Evolutionary conservation across 2,888 invertebrate genomes (phyloP).

Genomic region (Tigriopus californicus): DNA sequence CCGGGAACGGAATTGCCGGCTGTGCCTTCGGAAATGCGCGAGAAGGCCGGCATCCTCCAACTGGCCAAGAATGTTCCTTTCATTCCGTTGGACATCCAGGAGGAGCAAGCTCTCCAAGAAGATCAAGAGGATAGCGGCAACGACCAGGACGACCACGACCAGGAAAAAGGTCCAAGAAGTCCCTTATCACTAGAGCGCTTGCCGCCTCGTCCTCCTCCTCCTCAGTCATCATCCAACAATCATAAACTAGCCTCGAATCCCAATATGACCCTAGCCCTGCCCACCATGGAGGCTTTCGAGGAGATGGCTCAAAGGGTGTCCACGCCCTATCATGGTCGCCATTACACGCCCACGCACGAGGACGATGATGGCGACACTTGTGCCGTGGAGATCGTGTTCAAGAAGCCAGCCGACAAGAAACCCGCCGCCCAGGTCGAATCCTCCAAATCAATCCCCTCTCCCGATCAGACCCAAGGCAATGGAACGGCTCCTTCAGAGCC

Average conservation of each 20-base stretch:
- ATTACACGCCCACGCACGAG: neutral
- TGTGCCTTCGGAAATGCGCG: neutral
- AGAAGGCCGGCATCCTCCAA: slow-evolving; percentile 2
- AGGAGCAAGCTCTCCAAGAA: slow-evolving; percentile 1
- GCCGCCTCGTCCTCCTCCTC: too few relatives aligned
- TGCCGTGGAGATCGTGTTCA: slow-evolving; percentile 5
- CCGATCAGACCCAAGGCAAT: too few relatives aligned
- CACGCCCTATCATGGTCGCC: slow-evolving; percentile 18
- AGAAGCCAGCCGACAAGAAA: neutral
- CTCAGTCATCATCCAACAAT: neutral
- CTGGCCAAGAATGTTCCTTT: slow-evolving; percentile 6
- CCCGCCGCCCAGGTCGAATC: neutral
- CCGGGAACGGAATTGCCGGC: neutral
- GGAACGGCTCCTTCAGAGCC: neutral
- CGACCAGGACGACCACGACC: too few relatives aligned
- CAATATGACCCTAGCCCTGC: slow-evolving; percentile 17
- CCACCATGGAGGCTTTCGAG: slow-evolving; percentile 19
- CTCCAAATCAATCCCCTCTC: neutral
- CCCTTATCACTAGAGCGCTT: too few relatives aligned
- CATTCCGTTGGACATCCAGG: slow-evolving; percentile 2
- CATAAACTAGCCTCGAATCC: neutral
- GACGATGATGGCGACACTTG: slow-evolving; percentile 15
- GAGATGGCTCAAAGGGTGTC: slow-evolving; percentile 18
- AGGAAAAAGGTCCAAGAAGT: slow-evolving; percentile 12
- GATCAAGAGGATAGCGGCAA: slow-evolving; percentile 9